Percentiles rank a stretch among this genome's conserved stretches.
Conservation (phyloP, 2,797 vertebrate species). For the Pseudomugil tenellus region DNA sequence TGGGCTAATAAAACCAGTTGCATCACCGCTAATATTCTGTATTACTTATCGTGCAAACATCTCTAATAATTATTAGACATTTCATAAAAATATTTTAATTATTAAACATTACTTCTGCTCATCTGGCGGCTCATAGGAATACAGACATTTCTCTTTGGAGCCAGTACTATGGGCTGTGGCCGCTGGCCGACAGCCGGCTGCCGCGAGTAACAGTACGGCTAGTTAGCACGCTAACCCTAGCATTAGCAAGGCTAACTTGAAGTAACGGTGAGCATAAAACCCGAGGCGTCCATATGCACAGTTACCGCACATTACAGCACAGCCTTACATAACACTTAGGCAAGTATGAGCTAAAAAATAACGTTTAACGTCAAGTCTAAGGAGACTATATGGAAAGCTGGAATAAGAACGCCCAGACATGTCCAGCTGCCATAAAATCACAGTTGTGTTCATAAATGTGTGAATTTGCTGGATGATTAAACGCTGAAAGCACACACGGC, state of each 20-base stretch:
- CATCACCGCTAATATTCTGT: conserved; percentile 5
- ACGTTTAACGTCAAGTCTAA: not conserved
- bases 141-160: conserved; percentile 19
- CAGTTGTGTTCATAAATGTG: conserved; percentile 8
- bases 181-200: conserved; percentile 60
- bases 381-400: not conserved
- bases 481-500: conserved; percentile 17
- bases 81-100: not conserved
- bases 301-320: no score
- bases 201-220: conserved; percentile 39
- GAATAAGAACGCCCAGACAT: rapidly evolving
- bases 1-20: conserved; percentile 36
- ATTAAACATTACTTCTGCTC: not conserved
- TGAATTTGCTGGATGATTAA: conserved; percentile 25
- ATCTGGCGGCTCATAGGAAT: not conserved
- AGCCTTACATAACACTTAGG: conserved; percentile 68
- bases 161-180: conserved; percentile 48
- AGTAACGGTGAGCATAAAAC: conserved; percentile 6
- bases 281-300: conserved; percentile 20
- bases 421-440: conserved; percentile 4
- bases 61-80: not conserved
- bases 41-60: not conserved
- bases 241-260: conserved; percentile 41
- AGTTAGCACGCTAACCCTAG: conserved; percentile 56
- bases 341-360: conserved; percentile 17